Evolutionary conservation across 35 echinoderm and acorn worm species (phyloP).

Genomic region (Ophioderma brevispina): DNA sequence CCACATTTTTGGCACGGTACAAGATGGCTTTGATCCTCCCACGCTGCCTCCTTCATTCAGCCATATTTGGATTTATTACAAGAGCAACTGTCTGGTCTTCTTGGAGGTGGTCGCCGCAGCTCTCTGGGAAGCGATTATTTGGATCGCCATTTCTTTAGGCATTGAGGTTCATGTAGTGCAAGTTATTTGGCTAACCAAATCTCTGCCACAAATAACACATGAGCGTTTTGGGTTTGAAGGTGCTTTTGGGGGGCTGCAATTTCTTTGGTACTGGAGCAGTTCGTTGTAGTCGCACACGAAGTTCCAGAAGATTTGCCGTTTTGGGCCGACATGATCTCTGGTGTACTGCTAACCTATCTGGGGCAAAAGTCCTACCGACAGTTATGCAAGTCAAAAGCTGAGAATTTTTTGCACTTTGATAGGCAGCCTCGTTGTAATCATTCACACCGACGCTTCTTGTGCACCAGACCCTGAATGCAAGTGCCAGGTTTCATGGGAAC

Average conservation of each 20-base stretch:
- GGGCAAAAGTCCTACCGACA: constrained; percentile 63
- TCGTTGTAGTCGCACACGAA: background rate
- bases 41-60: constrained; percentile 73
- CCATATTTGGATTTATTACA: background rate
- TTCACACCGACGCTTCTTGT: background rate
- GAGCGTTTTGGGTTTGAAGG: constrained; percentile 56
- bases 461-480: background rate
- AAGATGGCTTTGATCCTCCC: constrained; percentile 74
- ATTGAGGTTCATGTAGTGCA: constrained; percentile 91
- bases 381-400: constrained; percentile 32
- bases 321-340: constrained; percentile 52
- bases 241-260: constrained; percentile 4
- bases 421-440: constrained; percentile 65
- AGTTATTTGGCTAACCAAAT: constrained; percentile 93
- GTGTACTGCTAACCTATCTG: constrained; percentile 53
- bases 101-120: constrained; percentile 63
- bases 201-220: constrained; percentile 94
- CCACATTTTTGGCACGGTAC: constrained; percentile 83
- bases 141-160: constrained; percentile 85
- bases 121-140: constrained; percentile 74
- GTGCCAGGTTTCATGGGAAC: constrained; percentile 80
- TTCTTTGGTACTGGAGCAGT: background rate
- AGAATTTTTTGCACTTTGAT: constrained; percentile 31
- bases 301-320: constrained; percentile 13
- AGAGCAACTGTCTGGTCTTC: constrained; percentile 50